Evolutionary conservation across 1,140 invertebrate species (phyloP).

Genomic region (Drosophila ananassae): DNA sequence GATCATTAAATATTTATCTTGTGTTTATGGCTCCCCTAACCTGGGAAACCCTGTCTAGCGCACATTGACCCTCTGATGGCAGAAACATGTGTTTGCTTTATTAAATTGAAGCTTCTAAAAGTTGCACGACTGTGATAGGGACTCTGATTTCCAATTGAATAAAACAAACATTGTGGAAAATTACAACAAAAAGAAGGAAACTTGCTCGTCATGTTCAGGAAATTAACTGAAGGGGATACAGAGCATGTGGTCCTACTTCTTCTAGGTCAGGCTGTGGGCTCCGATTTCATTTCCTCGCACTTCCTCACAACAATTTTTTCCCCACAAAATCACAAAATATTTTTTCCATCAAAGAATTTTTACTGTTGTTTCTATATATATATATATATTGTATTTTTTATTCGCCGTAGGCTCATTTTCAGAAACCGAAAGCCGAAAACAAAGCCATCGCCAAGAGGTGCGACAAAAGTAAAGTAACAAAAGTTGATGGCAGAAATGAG

Average conservation of each 20-base stretch:
- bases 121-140: conserved; percentile 4
- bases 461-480: conserved; percentile 62
- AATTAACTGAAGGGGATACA: conserved; percentile 44
- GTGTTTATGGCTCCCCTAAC: conserved; percentile 4
- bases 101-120: conserved; percentile 13
- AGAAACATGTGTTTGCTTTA: neutral
- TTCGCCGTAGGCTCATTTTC: conserved; percentile 48
- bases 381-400: conserved; percentile 19
- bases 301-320: conserved; percentile 26
- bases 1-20: conserved; percentile 34
- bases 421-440: conserved; percentile 58
- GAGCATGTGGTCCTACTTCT: conserved; percentile 38
- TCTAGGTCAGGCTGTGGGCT: conserved; percentile 58
- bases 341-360: conserved; percentile 57
- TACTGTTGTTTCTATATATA: conserved; percentile 21
- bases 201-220: conserved; percentile 49
- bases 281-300: conserved; percentile 69
- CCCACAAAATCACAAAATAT: conserved; percentile 15
- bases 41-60: neutral
- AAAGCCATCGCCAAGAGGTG: conserved; percentile 41
- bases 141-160: conserved; percentile 45
- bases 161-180: conserved; percentile 30
- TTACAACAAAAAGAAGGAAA: conserved; percentile 23
- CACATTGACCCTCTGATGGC: conserved; percentile 1
- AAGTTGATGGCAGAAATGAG: conserved; percentile 76